Evolutionary conservation across 2,888 invertebrate species (phyloP).

Genomic region (Troides oblongomaculatus): DNA sequence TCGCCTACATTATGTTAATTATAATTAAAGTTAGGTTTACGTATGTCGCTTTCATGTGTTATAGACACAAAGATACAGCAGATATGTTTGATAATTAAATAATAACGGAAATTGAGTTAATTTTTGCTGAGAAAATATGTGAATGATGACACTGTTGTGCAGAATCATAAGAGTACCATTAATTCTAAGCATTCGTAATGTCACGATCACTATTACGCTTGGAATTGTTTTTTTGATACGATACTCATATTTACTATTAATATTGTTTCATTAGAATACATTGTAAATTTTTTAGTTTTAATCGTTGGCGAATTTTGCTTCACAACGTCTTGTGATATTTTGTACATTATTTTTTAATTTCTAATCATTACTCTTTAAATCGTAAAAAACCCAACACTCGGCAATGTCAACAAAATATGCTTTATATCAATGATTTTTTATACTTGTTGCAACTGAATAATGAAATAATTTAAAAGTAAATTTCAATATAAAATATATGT

Average conservation of each 20-base stretch:
- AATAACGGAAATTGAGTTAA: neutral
- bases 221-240: constrained; percentile 5
- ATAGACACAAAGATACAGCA: neutral
- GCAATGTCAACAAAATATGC: neutral
- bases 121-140: neutral
- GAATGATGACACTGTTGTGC: neutral
- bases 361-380: neutral
- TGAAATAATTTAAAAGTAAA: neutral
- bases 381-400: neutral
- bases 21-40: constrained; percentile 8
- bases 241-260: constrained; percentile 26
- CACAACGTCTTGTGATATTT: constrained; percentile 25
- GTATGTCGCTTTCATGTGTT: too few relatives aligned
- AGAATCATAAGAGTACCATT: neutral
- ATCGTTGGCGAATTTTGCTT: constrained; percentile 1
- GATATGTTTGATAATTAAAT: neutral
- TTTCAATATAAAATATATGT: neutral
- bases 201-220: constrained; percentile 5
- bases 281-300: constrained; percentile 29
- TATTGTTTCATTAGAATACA: constrained; percentile 14
- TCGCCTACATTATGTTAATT: constrained; percentile 48
- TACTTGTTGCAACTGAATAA: neutral
- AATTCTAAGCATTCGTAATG: neutral
- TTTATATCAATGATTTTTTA: neutral
- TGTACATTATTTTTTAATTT: constrained; percentile 24